Evolutionary conservation across 2,888 invertebrate species (phyloP), one percentile per base, ranked within the genome.

Genomic region (Tachystola acroxantha): DNA sequence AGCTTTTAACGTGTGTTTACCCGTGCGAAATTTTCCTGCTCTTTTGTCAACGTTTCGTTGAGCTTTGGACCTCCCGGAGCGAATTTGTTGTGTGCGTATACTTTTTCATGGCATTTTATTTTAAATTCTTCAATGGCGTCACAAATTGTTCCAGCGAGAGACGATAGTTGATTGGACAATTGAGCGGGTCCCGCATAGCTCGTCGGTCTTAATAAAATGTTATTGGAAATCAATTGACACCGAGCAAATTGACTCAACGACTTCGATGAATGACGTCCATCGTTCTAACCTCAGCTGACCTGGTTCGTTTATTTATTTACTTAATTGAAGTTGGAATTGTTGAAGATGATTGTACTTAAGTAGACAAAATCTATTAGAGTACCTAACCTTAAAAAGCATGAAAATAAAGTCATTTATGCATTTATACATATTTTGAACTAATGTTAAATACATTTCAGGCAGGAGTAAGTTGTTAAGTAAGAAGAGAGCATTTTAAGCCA

Each of bases 151-250:
- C 56, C 24, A 36, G 10, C 53, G 63, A 56, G 59, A 54, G 63
- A 56, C 60, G 57, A 70, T 71, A 76, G 77, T 79, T 76, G 64
- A 78, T 79, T 73, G 75, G 74, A 79, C 82, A 81, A 77, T 70
- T 61, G 64, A 72, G 61, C 62, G 66, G 68, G 67, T 38, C 85
- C 85, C 85, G 85, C 82, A 85, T 85, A 64, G 64, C 43, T 68
- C 69, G 64, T 72, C 66, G 58, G 61, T 73, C 64, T 77, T 77
- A 79, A 82, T 84, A 82, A 68, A 73, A 76, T 65, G 68, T 82
- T 82, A 86, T 85, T 82, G 82, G 76, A 78, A 85, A 82, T 78
- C 27, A 85, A 82, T 85, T 84, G 82, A 74, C 74, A 71, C 67
- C 49, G 59, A 52, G 43, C 67, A 58, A 69, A 73, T 75, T 69